Evolutionary conservation across 2,888 invertebrate species (phyloP), one percentile per base, ranked within the genome.

Genomic region (Caenorhabditis sulstoni): DNA sequence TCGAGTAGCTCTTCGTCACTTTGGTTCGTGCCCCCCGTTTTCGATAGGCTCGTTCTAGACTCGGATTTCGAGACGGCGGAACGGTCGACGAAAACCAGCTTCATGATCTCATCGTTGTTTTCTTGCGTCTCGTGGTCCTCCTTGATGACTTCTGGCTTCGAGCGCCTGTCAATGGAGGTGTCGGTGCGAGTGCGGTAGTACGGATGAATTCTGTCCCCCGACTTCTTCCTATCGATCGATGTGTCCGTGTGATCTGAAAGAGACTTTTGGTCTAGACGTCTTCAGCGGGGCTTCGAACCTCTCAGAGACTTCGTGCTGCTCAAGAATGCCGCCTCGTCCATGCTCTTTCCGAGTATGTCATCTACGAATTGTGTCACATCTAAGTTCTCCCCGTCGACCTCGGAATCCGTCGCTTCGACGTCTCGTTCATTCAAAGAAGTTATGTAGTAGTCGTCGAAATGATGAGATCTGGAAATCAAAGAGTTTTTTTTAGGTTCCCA

Each of bases 281-380:
- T 3, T 29, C 29, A 5, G 20, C 9, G 8, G 9, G 9, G 3
- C 14, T 18, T 41, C 22, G 20, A 5, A 57, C 52, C 59, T 59
- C 62, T 39, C 22, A 79, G 49, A 4, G 62, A 66, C 18, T 79
- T 79, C 7, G 73, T 74, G 20, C 70, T 71, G 22, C 64, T 62
- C 49, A 77, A 64, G 64, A 83, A 81, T 5, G 81, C 81, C 14
- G 83, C 83, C 41, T 83, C 83, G 35, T 83, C 80, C 57, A 83
- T 16, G n/a, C 79, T 79, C 37, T 79, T 73, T n/a, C 75, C 71
- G 12, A 83, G 71, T 53, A 83, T 81, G 41, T 83, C 78, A 57
- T 83, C 79, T 1, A 83, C 83, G 37, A 81, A 74, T 18, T 81
- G 76, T 3, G 58, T 68, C 1, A 83, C 81, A 55, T 83, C 79